A percentile compares a stretch with the other conserved stretches of the same genome.
Evolutionary conservation across 2,113 vertebrate species (phyloP).

Genomic region (Erythrolamprus reginae): DNA sequence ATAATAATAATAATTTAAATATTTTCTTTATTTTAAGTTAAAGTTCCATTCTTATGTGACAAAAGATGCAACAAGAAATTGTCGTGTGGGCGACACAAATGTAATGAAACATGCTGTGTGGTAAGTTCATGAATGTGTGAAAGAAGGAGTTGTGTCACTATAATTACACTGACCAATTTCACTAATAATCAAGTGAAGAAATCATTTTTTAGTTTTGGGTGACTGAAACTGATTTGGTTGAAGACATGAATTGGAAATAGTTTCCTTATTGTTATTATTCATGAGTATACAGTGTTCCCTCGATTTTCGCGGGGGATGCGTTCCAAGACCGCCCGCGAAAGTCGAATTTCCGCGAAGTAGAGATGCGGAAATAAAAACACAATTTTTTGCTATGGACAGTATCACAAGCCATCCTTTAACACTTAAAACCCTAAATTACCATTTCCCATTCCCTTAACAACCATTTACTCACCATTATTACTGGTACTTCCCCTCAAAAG

Average conservation of each 20-base stretch:
- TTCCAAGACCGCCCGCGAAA: no score
- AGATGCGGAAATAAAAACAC: no score
- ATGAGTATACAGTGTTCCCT: no score
- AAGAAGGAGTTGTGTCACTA: not conserved
- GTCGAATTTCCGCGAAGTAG: no score
- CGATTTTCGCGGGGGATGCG: no score
- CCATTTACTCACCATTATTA: no score
- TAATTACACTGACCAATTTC: not conserved
- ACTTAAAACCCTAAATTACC: no score
- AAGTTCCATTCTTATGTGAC: constrained; percentile 89
- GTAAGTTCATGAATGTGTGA: constrained; percentile 66
- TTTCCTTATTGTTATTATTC: not conserved
- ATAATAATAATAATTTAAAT: not conserved
- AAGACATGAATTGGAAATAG: not conserved
- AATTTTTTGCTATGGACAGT: no score
- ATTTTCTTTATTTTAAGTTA: constrained; percentile 62
- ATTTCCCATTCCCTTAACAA: no score
- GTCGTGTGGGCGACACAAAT: constrained; percentile 93
- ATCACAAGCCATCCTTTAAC: no score
- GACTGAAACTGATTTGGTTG: not conserved
- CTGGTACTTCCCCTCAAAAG: no score
- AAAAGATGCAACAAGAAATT: constrained; percentile 92
- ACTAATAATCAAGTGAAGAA: not conserved
- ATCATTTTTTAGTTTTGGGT: not conserved
- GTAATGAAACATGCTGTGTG: constrained; percentile 93